Percentiles rank a stretch among this genome's conserved stretches.
These are phyloP conservation scores for Lepidonotus clava DNA, from an alignment of 2,888 invertebrate genomes.

Conservation along the genomic window DNA sequence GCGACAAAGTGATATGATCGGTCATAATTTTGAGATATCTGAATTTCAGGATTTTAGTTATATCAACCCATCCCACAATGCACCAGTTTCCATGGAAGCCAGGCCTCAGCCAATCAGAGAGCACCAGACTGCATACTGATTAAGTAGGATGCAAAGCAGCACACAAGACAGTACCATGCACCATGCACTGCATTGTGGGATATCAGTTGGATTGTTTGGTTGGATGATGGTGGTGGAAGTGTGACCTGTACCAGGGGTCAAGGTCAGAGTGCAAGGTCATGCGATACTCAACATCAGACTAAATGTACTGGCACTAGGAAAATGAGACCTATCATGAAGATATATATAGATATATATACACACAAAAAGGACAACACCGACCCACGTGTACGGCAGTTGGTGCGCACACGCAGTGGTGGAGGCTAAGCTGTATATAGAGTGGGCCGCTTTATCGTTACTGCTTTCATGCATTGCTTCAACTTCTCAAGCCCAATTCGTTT, in stretches of 20 bases:
- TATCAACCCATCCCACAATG: slow-evolving; percentile 45
- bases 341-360: slow-evolving; percentile 11
- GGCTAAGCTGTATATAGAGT: neutral
- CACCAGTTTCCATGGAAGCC: slow-evolving; percentile 29
- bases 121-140: neutral
- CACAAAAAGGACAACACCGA: neutral
- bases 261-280: slow-evolving; percentile 53
- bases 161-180: slow-evolving; percentile 22
- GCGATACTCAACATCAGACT: slow-evolving; percentile 45
- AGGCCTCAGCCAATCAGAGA: slow-evolving; percentile 15
- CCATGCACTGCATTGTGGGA: slow-evolving; percentile 42
- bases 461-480: no score
- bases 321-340: neutral
- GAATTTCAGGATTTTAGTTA: neutral
- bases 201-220: slow-evolving; percentile 37
- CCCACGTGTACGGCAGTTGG: neutral
- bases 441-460: no score
- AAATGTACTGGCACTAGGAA: slow-evolving; percentile 26
- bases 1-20: slow-evolving; percentile 17
- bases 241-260: slow-evolving; percentile 45
- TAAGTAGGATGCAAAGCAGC: slow-evolving; percentile 27
- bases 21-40: neutral
- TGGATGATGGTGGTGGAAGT: slow-evolving; percentile 25
- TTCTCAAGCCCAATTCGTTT: no score
- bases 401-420: neutral